Evolutionary conservation across 2,888 invertebrate genomes (phyloP), one percentile per base, ranked within the genome.

Genomic region (Bibio marci): DNA sequence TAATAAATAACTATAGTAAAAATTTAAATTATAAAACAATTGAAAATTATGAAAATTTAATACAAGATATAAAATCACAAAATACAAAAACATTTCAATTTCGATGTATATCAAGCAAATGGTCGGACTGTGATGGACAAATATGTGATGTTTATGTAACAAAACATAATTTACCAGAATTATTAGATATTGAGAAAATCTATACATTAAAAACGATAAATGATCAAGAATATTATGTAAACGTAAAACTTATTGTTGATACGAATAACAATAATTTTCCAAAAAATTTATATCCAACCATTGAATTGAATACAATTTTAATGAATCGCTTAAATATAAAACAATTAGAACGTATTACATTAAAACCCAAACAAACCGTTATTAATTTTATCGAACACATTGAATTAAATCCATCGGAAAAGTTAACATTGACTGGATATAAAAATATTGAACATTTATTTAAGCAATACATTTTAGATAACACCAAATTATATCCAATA

Each of bases 351-450:
- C 54, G 56, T 12, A 51, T 62, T 10, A 54, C 55, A 1, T 43
- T 62, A 1, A 51, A 50, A 11, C 55, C 59, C 1, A 60, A 59
- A 40, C 52, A 54, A 1, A 55, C 55, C 31, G 55, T 58, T 2
- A 45, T 56, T 2, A 62, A 62, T 48, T 60, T 59, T 47, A 51
- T 62, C 4, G 62, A 62, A 41, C 58, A 59, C 44, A 56, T 62
- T 19, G 61, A 62, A 45, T 43, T 62, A 26, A 55, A 55, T 46
- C 55, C 62, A 2, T 12, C 19, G 10, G 50, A 56, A 39, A 54
- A 52, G 45, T 58, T 57, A 43, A 25, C 17, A 14, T 56, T 56
- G 3, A 56, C 57, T 38, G 58, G 58, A 37, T 60, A 61, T 46
- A 35, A 39, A 38, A 41, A 43, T 13, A 49, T 62, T 4, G 62